Percentiles rank a stretch among this genome's conserved stretches.
phyloP scores from a whole-genome alignment of 2,797 vertebrate species.

The Streptopelia turtur region DNA sequence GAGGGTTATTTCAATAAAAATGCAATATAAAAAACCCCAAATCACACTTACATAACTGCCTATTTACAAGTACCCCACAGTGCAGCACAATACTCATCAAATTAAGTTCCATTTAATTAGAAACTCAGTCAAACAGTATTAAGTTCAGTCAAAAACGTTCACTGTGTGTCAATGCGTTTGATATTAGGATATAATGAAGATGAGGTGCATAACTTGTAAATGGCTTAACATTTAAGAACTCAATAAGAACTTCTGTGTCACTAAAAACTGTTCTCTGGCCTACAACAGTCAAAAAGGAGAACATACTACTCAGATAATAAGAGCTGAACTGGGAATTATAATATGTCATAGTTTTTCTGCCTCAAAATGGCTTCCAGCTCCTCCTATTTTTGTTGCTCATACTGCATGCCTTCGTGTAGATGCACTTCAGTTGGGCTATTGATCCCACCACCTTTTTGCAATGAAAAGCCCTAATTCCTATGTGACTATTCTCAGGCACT shows the following conservation, averaged over 20 bases:
- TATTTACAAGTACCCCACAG: not conserved
- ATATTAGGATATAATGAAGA: slow-evolving; percentile 13
- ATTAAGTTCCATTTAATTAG: slow-evolving; percentile 36
- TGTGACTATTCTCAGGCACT: no score
- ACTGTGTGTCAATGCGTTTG: slow-evolving; percentile 28
- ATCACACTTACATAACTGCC: not conserved
- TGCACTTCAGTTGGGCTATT: no score
- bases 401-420: no score
- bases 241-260: not conserved
- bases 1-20: slow-evolving; percentile 27
- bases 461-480: no score
- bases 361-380: no score
- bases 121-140: slow-evolving; percentile 1
- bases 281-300: not conserved
- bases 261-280: not conserved
- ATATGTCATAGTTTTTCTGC: no score
- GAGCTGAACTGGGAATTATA: not conserved
- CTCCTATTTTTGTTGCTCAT: no score
- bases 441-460: no score
- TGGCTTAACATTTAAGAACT: not conserved
- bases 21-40: not conserved
- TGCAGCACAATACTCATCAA: not conserved
- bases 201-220: slow-evolving; percentile 5
- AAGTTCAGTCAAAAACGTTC: slow-evolving; percentile 6
- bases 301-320: not conserved